Base-by-base conservation (phyloP, 2,888 invertebrate species). In the Philhelius pedissequus region DNA sequence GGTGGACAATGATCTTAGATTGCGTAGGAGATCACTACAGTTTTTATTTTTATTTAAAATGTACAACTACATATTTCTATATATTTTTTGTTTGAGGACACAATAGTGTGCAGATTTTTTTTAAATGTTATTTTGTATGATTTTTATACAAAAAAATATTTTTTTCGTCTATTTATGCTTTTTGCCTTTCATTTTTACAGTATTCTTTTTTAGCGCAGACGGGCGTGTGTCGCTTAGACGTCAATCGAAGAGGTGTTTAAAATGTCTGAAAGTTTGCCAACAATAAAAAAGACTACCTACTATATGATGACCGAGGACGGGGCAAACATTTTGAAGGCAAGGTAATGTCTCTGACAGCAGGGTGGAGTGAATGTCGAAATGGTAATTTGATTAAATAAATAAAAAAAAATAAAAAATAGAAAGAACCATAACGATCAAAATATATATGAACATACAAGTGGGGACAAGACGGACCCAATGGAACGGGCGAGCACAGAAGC, bases 161-260 rank as follows among this genome's bases (percentile, higher is more conserved):
- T 27, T 35, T 30, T 60, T 11, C 3, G 22, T 45, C 54, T 71
- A 25, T 60, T 62, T 40, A 13, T 40, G 60, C 66, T 62, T 8
- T 58, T 30, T 27, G 58, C 32, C 50, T 75, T 64, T 64, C 20
- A 73, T 69, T 78, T 54, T 79, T 79, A 70, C 40, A 25, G 13
- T n/a, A n/a, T 64, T 70, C 66, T 56, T 71, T 52, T 69, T 68
- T 52, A 35, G 45, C 60, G 15, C 66, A 69, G 70, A 84, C 80
- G 48, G 84, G 80, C 80, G 79, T 84, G 84, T 84, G 84, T 84
- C 84, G 75, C 40, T 64, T 80, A 76, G 79, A 84, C 84, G 75
- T 84, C 80, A 84, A 84, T 84, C 76, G 84, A 80, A 84, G 80
- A 84, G 80, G 84, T 84, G 84, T 84, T 80, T 84, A 60, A 56